Percentiles rank a stretch among this genome's conserved stretches.
phyloP scores from a whole-genome alignment of 2,113 vertebrate genomes.

The Sylvilagus bachmani region DNA sequence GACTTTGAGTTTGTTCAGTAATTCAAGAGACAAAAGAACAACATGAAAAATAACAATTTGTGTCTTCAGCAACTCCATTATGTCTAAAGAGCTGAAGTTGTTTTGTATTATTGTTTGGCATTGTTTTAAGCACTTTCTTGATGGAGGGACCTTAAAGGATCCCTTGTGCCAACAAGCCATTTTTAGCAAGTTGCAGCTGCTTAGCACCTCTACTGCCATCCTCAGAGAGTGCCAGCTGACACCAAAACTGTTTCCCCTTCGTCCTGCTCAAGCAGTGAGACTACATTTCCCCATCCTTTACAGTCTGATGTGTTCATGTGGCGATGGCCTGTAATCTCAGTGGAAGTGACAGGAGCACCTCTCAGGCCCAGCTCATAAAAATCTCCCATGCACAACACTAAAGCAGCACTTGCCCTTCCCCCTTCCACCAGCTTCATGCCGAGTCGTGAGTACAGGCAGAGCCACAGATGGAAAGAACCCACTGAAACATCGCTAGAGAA shows the following conservation, averaged over 20 bases:
- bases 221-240: background rate
- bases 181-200: background rate
- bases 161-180: background rate
- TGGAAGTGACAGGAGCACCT: background rate
- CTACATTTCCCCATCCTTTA: background rate
- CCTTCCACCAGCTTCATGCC: background rate
- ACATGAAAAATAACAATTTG: background rate
- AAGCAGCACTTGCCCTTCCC: background rate
- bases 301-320: background rate
- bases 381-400: background rate
- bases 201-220: background rate
- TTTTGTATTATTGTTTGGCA: constrained; percentile 14
- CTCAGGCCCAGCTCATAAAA: background rate
- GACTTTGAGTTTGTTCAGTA: constrained; percentile 21
- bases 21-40: constrained; percentile 31
- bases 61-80: background rate
- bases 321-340: background rate
- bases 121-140: constrained; percentile 50
- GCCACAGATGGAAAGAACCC: background rate
- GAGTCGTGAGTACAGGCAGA: background rate
- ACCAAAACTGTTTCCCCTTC: background rate
- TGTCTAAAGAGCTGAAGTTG: background rate
- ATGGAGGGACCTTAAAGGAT: background rate
- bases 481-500: background rate
- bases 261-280: background rate